Conservation (phyloP, 2,797 vertebrate species). For the Sebastes ruberrimus region DNA sequence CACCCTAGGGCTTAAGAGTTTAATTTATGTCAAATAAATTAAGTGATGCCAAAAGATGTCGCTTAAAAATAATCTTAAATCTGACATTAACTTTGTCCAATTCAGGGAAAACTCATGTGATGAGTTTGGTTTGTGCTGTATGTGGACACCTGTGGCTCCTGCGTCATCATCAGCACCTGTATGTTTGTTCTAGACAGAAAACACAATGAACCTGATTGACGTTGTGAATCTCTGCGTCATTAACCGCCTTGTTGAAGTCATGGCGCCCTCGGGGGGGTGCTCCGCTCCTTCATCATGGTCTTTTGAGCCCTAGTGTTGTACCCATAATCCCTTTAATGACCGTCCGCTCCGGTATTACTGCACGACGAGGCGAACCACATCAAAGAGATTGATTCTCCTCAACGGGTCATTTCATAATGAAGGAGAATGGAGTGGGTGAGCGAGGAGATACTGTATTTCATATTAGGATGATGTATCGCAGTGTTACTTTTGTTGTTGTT, state of each 20-base stretch:
- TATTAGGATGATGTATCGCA: not conserved
- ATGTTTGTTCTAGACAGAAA: not conserved
- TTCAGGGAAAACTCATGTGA: too few relatives aligned
- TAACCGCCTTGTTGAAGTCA: not conserved
- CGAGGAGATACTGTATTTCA: not conserved
- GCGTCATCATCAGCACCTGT: too few relatives aligned
- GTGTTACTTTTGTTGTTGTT: not conserved
- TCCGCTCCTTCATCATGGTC: constrained; percentile 6
- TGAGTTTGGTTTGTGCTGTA: too few relatives aligned
- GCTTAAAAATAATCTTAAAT: too few relatives aligned
- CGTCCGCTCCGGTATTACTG: constrained; percentile 31
- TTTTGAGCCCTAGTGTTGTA: constrained; percentile 1
- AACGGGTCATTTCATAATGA: constrained; percentile 36
- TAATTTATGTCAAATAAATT: too few relatives aligned
- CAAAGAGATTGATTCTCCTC: constrained; percentile 32
- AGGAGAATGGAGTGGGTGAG: not conserved
- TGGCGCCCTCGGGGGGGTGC: not conserved
- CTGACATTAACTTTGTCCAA: too few relatives aligned
- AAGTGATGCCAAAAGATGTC: too few relatives aligned
- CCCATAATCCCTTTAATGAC: constrained; percentile 42
- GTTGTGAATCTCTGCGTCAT: not conserved
- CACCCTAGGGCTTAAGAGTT: too few relatives aligned
- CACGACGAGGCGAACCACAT: constrained; percentile 17
- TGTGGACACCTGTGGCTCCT: too few relatives aligned
- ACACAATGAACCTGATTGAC: not conserved